phyloP scores from a whole-genome alignment of 2,797 vertebrate species.

The Ptychadena robeensis region DNA sequence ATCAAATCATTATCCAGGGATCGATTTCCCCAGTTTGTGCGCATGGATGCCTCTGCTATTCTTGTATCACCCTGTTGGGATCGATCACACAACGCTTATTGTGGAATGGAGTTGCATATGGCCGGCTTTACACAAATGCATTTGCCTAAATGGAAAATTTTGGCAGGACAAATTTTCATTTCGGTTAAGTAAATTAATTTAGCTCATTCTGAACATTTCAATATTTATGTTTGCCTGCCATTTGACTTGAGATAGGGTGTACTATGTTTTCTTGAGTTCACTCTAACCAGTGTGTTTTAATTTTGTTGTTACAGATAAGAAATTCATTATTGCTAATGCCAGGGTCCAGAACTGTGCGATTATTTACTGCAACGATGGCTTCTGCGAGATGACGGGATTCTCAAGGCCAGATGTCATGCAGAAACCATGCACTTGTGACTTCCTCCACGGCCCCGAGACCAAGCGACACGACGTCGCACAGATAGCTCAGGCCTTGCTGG shows the following conservation, averaged over 20 bases:
- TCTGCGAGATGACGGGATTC: conserved; percentile 99
- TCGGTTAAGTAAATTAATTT: too few relatives aligned
- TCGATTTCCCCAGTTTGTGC: too few relatives aligned
- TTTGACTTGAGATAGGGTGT: background rate
- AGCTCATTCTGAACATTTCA: too few relatives aligned
- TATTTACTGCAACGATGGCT: conserved; percentile 98
- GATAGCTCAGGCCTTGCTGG: conserved; percentile 89
- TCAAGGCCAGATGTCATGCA: conserved; percentile 98
- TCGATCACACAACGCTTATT: too few relatives aligned
- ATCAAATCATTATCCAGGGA: too few relatives aligned
- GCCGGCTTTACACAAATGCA: too few relatives aligned
- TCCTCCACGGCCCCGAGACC: conserved; percentile 93
- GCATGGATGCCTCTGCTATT: too few relatives aligned
- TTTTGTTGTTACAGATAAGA: conserved; percentile 87
- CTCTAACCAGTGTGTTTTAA: conserved; percentile 29
- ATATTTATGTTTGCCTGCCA: background rate
- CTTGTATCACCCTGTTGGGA: too few relatives aligned
- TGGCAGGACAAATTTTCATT: too few relatives aligned
- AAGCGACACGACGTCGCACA: conserved; percentile 88
- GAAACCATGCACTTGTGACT: conserved; percentile 96
- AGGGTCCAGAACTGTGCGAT: conserved; percentile 97
- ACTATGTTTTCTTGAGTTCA: background rate
- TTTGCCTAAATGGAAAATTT: too few relatives aligned
- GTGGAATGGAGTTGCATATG: too few relatives aligned
- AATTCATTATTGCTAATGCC: conserved; percentile 98